Evolutionary conservation across 2,113 vertebrate species (phyloP), one percentile per base, ranked within the genome.

Genomic region (Odontophorus gujanensis): DNA sequence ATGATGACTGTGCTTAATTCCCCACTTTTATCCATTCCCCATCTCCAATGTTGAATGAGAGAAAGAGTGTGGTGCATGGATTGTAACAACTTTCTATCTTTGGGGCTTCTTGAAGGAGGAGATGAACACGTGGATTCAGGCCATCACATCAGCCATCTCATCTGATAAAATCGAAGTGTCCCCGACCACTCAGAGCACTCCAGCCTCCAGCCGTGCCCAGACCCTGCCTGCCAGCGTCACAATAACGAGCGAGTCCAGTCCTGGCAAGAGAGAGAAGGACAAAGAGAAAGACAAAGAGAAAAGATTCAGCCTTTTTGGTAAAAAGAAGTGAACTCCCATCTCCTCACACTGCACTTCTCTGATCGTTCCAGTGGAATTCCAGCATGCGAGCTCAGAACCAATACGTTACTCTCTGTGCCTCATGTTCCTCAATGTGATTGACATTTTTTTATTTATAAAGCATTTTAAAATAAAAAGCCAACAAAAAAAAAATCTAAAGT

Each of bases 211-310:
- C 94, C 99, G 99, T 36, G 99, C 99, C 73, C 99, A 99, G 95
- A 99, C 99, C 66, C 97, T 99, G 93, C 99, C 99, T 18, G 98
- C 98, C 94, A 98, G 98, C 0, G 98, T 98, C 92, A 98, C 98
- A 72, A 97, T 99, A 81, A 98, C 98, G 95, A 98, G 97, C 65
- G 99, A 99, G 96, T 99, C 99, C 82, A 99, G 99, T 97, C 99
- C 99, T 19, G 99, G 99, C 81, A 99, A 99, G 97, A 97, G 98
- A 74, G 98, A 98, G 95, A 98, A 98, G 80, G 99, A 99, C 95
- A 99, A 99, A 94, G 99, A 99, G 96, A 99, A 99, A 97, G 99
- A 99, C 96, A 99, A 99, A 91, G 99, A 99, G 97, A 99, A 99
- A 95, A 98, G 99, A 93, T 99, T 99, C 98, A 99, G 99, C 95